Evolutionary conservation across 2,113 vertebrate genomes (phyloP), one percentile per base, ranked within the genome.

Genomic region (Ophthalmotilapia sp.): DNA sequence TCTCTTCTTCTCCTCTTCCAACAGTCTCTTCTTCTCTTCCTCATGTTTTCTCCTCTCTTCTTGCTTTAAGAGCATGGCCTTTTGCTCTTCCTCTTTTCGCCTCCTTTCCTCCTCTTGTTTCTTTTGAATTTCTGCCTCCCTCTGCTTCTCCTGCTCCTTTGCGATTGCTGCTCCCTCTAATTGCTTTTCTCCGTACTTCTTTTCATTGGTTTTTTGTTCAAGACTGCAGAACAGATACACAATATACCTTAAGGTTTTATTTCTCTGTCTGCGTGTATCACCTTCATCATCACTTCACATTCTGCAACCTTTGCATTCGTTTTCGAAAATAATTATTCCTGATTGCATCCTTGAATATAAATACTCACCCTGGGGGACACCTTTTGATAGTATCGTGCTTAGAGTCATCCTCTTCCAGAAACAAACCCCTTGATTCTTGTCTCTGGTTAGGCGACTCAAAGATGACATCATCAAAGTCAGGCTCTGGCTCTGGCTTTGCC

Each of bases 361-460:
- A 91, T 93, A 95, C 95, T 95, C 84, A 94, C 93, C 93, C 83
- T 3, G 47, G 23, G 51, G 93, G 95, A 93, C 85, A 89, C 86
- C 94, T 92, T 93, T 95, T 96, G 84, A 96, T 95, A 15, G 95
- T 94, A 60, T 95, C 94, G 14, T 4, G 19, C 87, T 93, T 96
- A 75, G 91, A 94, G 68, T 90, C 89, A 14, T 93, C 92, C 26
- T 93, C 93, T 19, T 93, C 91, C 86, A 94, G 84, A 91, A 93
- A 95, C 85, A 94, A 91, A 29, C 83, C 83, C 9, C 88, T 92
- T 42, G 93, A 90, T 40, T 82, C 53, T n/a, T 86, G 81, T n/a
- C 31, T 86, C 47, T 88, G 81, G 77, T 80, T 88, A 38, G 83
- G 33, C 4, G 88, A 88, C 84, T 94, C 88, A 79, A 86, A 85